Evolutionary conservation across 1,140 invertebrate genomes (phyloP), one percentile per base, ranked within the genome.

Genomic region (Thaumetopoea pityocampa): DNA sequence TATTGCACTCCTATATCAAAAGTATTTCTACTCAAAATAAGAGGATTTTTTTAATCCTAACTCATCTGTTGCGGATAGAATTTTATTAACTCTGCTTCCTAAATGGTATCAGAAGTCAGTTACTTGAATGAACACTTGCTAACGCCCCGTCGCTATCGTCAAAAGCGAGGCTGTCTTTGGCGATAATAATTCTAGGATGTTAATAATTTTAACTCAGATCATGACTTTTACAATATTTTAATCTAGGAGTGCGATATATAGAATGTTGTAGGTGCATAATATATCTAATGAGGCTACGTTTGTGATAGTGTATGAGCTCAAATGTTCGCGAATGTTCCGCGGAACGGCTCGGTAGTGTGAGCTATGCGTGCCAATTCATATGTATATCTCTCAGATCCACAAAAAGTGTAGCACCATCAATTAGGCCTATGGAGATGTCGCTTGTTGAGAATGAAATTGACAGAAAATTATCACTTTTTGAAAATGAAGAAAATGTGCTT

Each of bases 351-450:
- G 28, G 16, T 23, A 11, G 7, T 32, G 17, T 23, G 23, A 30
- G 27, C 18, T 41, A 24, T 19, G 37, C 27, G 37, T 41, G 37
- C 37, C 37, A 41, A 41, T 22, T n/a, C n/a, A n/a, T n/a, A n/a
- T 19, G 9, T 30, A 6, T 40, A 16, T 26, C 27, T 40, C 37
- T 26, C 22, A 30, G 11, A 41, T 41, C 37, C 14, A 5, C 37
- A 8, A 33, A 24, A 18, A 12, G 5, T 28, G 12, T 19, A 37
- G 9, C 10, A 38, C 18, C 28, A 23, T 23, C 5, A n/a, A 14
- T 41, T 32, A 41, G 37, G 37, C 37, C 27, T 41, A 41, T 41
- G 28, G 19, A 41, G 16, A 23, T 41, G 19, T 38, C 24, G 35
- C 23, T 28, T 15, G 27, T 5, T 40, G 7, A n/a, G 2, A 4